Percentiles rank a stretch among this genome's conserved stretches.
phyloP scores from a whole-genome alignment of 2,113 vertebrate genomes.

The Chaetodon auriga region DNA sequence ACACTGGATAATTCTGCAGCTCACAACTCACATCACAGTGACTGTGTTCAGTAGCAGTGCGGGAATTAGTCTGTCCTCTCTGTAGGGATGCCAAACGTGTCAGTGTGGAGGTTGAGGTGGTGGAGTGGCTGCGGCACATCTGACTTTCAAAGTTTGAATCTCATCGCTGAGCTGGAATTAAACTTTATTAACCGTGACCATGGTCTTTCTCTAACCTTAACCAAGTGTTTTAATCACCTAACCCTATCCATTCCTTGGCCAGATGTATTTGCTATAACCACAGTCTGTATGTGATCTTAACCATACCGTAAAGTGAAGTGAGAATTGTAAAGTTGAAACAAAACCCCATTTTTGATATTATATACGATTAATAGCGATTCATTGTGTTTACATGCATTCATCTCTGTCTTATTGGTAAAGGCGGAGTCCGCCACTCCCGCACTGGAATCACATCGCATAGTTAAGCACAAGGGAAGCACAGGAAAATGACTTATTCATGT shows the following conservation, averaged over 20 bases:
- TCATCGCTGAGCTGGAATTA: no score
- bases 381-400: not conserved
- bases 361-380: not conserved
- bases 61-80: not conserved
- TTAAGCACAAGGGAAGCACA: conserved; percentile 16
- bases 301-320: not conserved
- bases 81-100: not conserved
- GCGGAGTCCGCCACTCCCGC: not conserved
- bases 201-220: not conserved
- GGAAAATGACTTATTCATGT: conserved; percentile 8
- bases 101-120: no score
- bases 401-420: not conserved
- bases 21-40: not conserved
- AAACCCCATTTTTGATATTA: not conserved
- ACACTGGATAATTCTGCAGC: not conserved
- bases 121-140: not conserved
- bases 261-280: not conserved
- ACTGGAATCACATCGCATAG: not conserved
- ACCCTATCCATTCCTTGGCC: not conserved
- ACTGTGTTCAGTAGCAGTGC: not conserved
- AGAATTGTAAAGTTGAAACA: not conserved
- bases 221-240: not conserved
- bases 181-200: not conserved
- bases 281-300: not conserved
- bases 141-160: not conserved